Percentiles rank a stretch among this genome's conserved stretches.
Evolutionary conservation across 2,888 invertebrate species (phyloP).

Genomic region (Gari tellinella): DNA sequence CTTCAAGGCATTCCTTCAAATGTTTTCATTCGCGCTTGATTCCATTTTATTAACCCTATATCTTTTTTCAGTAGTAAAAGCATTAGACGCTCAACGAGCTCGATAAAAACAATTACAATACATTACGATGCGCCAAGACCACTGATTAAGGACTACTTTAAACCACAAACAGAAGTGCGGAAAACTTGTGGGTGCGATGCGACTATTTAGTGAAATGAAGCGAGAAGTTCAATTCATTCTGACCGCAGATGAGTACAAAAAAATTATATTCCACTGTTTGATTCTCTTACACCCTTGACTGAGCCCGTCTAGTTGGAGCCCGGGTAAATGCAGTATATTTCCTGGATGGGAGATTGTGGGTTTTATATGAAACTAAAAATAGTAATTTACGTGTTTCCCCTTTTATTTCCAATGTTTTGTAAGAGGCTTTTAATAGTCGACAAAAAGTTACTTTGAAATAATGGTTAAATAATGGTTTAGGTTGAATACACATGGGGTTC

Average conservation of each 20-base stretch:
- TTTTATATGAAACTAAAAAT: conserved; percentile 2
- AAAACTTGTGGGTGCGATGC: conserved; percentile 1
- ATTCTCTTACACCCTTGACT: conserved; percentile 34
- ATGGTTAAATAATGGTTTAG: too few species aligned
- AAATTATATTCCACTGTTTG: conserved; percentile 39
- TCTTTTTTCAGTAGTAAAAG: too few species aligned
- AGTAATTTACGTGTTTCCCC: conserved; percentile 1
- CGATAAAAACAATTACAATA: not conserved
- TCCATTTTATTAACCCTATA: too few species aligned
- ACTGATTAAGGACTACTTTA: too few species aligned
- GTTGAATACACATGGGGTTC: too few species aligned
- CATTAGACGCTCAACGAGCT: not conserved
- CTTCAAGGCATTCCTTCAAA: too few species aligned
- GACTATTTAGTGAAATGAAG: conserved; percentile 8
- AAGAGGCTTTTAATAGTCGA: too few species aligned
- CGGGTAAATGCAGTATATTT: conserved; percentile 2
- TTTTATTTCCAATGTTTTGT: too few species aligned
- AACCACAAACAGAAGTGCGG: not conserved
- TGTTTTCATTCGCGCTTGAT: too few species aligned
- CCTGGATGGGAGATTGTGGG: conserved; percentile 1
- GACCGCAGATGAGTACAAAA: conserved; percentile 8
- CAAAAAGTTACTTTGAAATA: too few species aligned
- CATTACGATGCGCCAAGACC: not conserved
- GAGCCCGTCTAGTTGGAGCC: conserved; percentile 40
- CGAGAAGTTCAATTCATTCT: conserved; percentile 1